Evolutionary conservation across 2,797 vertebrate species (phyloP), one percentile per base, ranked within the genome.

Genomic region (Coranthus polyacanthus): DNA sequence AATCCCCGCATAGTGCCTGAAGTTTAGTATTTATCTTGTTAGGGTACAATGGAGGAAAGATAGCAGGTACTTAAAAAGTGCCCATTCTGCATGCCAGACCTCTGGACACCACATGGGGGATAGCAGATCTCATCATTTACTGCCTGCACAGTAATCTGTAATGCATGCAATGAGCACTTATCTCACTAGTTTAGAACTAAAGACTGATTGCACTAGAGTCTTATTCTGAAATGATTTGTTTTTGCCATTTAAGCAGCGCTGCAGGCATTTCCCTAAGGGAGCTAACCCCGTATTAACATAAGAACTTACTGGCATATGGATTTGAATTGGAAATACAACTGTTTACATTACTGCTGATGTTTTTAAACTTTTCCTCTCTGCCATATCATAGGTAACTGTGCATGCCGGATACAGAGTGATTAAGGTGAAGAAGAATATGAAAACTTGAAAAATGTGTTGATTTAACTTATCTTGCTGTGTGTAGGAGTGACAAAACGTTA

Each of bases 11-110:
- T 8, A 55, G 43, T 42, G 59, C 52, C 47, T 55, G 47, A 51
- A 54, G 59, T 51, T 26, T 50, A 12, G 58, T 57, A 54, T 81
- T 77, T 72, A 74, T 74, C 75, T 73, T 79, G 73, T 81, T 68
- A 46, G n/a, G 45, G 49, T 17, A 66, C 57, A 61, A 75, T 47
- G 59, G 17, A 66, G 46, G 18, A 61, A 46, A 38, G 51, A 55
- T 53, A 70, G 37, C 21, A 32, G 57, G 45, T 62, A 39, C 17
- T 66, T 65, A 50, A 34, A 61, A 56, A 52, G 10, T 38, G 52
- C n/a, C 10, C 53, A 47, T 45, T 52, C 58, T 51, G 58, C 53
- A 43, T 34, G 21, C 18, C 6, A 39, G 18, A 32, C 58, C 46
- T 39, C 17, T 29, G 4, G 20, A 46, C 39, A 45, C 45, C 38